Conservation (phyloP, 2,113 vertebrate genomes). For the Passer montanus region DNA sequence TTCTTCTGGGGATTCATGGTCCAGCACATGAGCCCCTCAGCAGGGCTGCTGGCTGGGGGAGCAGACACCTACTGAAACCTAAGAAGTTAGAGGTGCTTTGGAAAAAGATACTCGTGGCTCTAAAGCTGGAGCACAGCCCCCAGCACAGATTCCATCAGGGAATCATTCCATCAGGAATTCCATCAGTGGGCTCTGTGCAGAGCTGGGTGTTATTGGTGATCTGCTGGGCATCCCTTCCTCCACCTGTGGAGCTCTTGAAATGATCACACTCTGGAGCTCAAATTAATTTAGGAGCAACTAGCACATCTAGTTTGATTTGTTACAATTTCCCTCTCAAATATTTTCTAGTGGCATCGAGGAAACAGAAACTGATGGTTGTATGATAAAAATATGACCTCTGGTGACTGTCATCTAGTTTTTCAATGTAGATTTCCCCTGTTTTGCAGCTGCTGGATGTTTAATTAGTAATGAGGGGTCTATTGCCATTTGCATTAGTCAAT, state of each 20-base stretch:
- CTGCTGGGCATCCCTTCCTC: not conserved
- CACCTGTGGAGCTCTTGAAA: not conserved
- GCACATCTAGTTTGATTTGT: not conserved
- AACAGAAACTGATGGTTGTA: not conserved
- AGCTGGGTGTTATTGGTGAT: accelerated
- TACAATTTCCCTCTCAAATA: not conserved
- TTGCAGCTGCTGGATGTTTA: not conserved
- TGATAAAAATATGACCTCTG: not conserved
- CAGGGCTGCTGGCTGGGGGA: not conserved
- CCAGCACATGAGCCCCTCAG: not conserved
- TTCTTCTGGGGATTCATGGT: not conserved
- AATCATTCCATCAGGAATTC: no score
- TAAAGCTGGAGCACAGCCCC: not conserved
- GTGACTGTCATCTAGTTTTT: not conserved
- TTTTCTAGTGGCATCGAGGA: not conserved
- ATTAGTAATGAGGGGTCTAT: not conserved
- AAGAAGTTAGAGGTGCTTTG: accelerated
- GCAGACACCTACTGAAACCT: accelerated
- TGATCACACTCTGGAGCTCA: not conserved
- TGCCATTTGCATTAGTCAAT: not conserved
- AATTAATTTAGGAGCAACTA: not conserved
- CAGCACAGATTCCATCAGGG: not conserved
- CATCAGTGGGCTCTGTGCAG: not conserved
- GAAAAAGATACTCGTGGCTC: accelerated
- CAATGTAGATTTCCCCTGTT: not conserved